These are phyloP conservation scores for Chaetodon trifascialis DNA, from an alignment of 2,113 vertebrate genomes.

Conservation along the genomic window DNA sequence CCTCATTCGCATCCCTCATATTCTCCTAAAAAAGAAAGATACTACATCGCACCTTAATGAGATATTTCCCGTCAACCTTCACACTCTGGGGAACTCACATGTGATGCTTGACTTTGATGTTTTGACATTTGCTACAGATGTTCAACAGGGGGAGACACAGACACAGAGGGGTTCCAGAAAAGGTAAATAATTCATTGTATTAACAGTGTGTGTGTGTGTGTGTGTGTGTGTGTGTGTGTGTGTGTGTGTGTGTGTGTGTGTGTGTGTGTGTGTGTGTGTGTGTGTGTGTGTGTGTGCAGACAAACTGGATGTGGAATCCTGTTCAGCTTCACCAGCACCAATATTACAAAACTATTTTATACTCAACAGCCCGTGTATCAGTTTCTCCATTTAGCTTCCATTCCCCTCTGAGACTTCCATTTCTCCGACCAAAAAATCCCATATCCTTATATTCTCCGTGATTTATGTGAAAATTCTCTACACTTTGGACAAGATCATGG, in stretches of 20 bases:
- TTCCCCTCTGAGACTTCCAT: slow-evolving; percentile 40
- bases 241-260: neutral
- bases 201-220: neutral
- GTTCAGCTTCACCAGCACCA: slow-evolving; percentile 48
- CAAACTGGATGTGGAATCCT: slow-evolving; percentile 40
- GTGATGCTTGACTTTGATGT: slow-evolving; percentile 44
- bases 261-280: neutral
- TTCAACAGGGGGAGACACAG: slow-evolving; percentile 81
- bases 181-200: slow-evolving; percentile 71
- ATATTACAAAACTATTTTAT: slow-evolving; percentile 57
- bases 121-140: slow-evolving; percentile 75
- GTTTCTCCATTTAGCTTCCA: slow-evolving; percentile 41
- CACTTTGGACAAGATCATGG: slow-evolving; percentile 70
- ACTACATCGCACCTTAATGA: slow-evolving; percentile 7
- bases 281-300: slow-evolving; percentile 9
- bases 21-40: slow-evolving; percentile 2
- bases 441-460: slow-evolving; percentile 60
- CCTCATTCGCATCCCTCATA: slow-evolving; percentile 2
- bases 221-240: neutral
- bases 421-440: slow-evolving; percentile 48
- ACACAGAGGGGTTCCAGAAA: slow-evolving; percentile 79
- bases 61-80: slow-evolving; percentile 28
- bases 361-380: slow-evolving; percentile 45
- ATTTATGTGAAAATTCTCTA: slow-evolving; percentile 75
- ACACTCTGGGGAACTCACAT: neutral